phyloP scores from a whole-genome alignment of 2,888 invertebrate species.

The Anoplius nigerrimus region DNA sequence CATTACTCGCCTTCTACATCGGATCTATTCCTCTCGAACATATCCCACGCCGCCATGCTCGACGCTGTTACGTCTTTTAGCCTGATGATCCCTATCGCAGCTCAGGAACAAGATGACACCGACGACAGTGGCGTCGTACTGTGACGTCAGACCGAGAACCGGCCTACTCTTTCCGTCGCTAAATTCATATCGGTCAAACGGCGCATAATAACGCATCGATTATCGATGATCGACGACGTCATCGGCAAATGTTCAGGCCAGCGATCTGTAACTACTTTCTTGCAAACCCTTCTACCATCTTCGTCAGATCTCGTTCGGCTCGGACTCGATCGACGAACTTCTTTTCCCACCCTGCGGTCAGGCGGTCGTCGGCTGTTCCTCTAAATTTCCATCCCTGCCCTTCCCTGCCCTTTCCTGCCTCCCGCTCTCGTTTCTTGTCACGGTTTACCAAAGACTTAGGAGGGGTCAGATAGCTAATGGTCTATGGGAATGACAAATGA shows the following conservation, averaged over 20 bases:
- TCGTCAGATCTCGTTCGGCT: neutral
- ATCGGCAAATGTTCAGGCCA: conserved; percentile 25
- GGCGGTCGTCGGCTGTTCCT: too few species aligned
- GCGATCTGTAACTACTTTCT: neutral
- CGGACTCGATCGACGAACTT: too few species aligned
- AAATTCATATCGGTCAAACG: conserved; percentile 47
- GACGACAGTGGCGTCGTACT: conserved; percentile 48
- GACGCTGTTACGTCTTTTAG: conserved; percentile 58
- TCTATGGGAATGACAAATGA: too few species aligned
- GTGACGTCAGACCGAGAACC: conserved; percentile 16
- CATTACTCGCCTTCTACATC: conserved; percentile 14
- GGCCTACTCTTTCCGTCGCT: conserved; percentile 51
- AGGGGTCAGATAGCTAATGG: too few species aligned
- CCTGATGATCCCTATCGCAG: too few species aligned
- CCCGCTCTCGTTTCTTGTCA: conserved; percentile 11
- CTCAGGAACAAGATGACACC: too few species aligned
- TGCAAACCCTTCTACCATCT: neutral
- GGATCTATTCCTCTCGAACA: neutral
- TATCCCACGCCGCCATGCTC: conserved; percentile 40
- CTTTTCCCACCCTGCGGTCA: neutral
- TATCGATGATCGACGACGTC: conserved; percentile 47
- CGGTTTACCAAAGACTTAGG: too few species aligned
- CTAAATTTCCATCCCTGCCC: too few species aligned
- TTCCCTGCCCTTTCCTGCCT: neutral
- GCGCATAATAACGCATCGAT: conserved; percentile 47